Evolutionary conservation across 2,797 vertebrate genomes (phyloP).

Genomic region (Antennarius maculatus): DNA sequence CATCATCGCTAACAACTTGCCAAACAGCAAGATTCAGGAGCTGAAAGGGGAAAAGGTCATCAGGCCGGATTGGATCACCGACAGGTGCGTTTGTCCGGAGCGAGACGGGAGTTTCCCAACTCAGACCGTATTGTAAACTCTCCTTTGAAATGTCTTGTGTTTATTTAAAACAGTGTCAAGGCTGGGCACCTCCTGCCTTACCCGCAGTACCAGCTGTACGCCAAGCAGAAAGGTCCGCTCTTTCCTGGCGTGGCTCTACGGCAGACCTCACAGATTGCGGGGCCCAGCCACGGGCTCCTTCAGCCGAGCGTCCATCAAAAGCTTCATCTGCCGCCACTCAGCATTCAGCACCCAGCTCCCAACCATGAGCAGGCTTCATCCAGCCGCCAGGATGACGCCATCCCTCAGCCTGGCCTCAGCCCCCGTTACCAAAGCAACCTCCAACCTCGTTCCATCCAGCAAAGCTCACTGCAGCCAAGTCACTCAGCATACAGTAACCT

Average conservation of each 20-base stretch:
- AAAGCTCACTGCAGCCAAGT: slow-evolving; percentile 27
- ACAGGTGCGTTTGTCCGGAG: slow-evolving; percentile 84
- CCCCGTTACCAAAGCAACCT: slow-evolving; percentile 35
- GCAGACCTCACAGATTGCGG: slow-evolving; percentile 77
- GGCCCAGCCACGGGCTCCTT: slow-evolving; percentile 75
- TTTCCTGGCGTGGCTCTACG: slow-evolving; percentile 77
- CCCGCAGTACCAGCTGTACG: slow-evolving; percentile 94
- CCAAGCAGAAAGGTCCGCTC: slow-evolving; percentile 89
- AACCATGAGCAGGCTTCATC: slow-evolving; percentile 30
- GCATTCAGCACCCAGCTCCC: slow-evolving; percentile 35
- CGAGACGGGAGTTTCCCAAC: background rate
- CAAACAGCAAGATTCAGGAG: slow-evolving; percentile 94
- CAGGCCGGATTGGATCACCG: slow-evolving; percentile 94
- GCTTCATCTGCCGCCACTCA: slow-evolving; percentile 44
- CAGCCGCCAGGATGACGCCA: slow-evolving; percentile 35
- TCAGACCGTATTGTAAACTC: background rate
- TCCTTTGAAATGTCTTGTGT: background rate
- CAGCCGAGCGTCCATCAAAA: slow-evolving; percentile 48
- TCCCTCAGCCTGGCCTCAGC: slow-evolving; percentile 28
- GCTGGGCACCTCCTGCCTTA: slow-evolving; percentile 90
- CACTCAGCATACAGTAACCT: slow-evolving; percentile 32
- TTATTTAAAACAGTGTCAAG: slow-evolving; percentile 85
- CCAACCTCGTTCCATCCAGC: slow-evolving; percentile 49
- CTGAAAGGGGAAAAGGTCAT: slow-evolving; percentile 94
- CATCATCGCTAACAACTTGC: slow-evolving; percentile 95